phyloP scores from a whole-genome alignment of 1,140 invertebrate species.

The Nebria ingens region DNA sequence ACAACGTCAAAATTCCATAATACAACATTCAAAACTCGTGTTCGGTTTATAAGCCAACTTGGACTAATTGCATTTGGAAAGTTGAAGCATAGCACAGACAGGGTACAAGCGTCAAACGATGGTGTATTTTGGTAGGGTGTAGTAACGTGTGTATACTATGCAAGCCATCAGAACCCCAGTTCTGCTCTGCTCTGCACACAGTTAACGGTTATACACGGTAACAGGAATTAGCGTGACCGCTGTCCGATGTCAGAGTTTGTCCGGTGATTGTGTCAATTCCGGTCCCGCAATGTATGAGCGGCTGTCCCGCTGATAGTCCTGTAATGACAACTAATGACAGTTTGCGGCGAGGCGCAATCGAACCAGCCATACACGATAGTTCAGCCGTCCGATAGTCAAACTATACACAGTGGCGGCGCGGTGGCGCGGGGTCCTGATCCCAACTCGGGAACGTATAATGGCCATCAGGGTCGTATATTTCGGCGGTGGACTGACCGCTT shows the following conservation, averaged over 20 bases:
- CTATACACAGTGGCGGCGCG: background rate
- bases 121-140: too few species aligned
- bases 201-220: conserved; percentile 4
- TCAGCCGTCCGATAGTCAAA: too few species aligned
- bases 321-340: conserved; percentile 18
- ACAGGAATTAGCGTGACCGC: conserved; percentile 8
- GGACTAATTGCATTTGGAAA: background rate
- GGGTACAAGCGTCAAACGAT: too few species aligned
- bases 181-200: too few species aligned
- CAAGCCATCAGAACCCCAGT: too few species aligned
- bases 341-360: conserved; percentile 13
- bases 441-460: background rate
- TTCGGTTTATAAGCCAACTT: background rate
- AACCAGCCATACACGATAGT: too few species aligned
- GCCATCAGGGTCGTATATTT: background rate
- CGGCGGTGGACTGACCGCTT: background rate
- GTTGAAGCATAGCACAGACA: too few species aligned
- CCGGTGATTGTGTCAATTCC: conserved; percentile 20
- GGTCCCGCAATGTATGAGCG: conserved; percentile 10
- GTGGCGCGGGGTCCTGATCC: background rate
- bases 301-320: background rate
- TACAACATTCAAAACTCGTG: background rate
- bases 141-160: too few species aligned
- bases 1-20: background rate
- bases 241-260: background rate